Base-by-base conservation (phyloP, 2,113 vertebrate species). In the Myanophis thanlyinensis region DNA sequence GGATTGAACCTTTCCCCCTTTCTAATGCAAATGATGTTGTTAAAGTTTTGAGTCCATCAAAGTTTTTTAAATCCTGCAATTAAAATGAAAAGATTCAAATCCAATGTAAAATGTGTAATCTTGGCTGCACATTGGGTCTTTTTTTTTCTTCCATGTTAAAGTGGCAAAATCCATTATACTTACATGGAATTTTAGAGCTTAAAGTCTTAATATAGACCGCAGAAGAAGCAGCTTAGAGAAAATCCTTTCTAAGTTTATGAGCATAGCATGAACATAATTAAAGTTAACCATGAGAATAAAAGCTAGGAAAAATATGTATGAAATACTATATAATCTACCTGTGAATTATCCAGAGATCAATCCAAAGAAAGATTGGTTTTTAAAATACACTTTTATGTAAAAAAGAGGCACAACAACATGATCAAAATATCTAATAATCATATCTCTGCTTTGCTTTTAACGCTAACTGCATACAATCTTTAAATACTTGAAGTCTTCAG, bases 181-280 rank as follows among this genome's bases (percentile, higher is more conserved):
- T 95, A 88, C 53, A 92, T 85, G 67, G 89, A 12, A 87, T 95
- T 92, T 96, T 95, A 94, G 91, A 95, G 92, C 88, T 95, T 95
- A 96, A 95, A 97, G 93, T 94, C 93, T 94, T 95, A 95, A 93
- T 94, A 89, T 52, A 89, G 73, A 86, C 92, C 93, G 80, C 90
- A 95, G n/a, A 95, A 92, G 87, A 86, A 93, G 93, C 54, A 95
- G 94, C 95, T 96, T 96, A 96, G 89, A 94, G 95, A 92, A 97
- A 97, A 97, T 97, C 93, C 93, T 94, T 90, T 95, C 91, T n/a
- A 92, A 93, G 88, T 94, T 95, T 93, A 93, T 94, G 47, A 93
- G 92, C 92, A 67, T 47, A 94, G 87, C 52, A 89, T 89, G 44
- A 97, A 96, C 91, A 87, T 94, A 94, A 93, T 96, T 96, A 96